phyloP scores from a whole-genome alignment of 2,888 invertebrate species.

The Hypomecis atomaria region DNA sequence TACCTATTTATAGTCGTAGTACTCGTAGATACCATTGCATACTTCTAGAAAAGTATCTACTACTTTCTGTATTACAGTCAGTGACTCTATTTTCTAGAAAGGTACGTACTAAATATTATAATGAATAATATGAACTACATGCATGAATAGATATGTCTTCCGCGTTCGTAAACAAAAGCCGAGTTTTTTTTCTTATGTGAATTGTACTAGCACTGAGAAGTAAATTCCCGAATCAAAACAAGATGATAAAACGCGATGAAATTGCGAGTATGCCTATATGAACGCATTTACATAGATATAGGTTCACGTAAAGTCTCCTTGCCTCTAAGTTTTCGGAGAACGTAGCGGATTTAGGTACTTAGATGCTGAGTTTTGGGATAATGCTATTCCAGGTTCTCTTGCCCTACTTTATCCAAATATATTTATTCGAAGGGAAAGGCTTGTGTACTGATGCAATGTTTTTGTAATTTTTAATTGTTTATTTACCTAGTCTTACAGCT shows the following conservation, averaged over 20 bases:
- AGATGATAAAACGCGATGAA: slow-evolving; percentile 2
- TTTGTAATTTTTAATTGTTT: too few relatives aligned
- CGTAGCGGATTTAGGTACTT: slow-evolving; percentile 12
- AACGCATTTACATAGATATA: slow-evolving; percentile 18
- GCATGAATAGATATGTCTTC: too few relatives aligned
- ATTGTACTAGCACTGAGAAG: not conserved
- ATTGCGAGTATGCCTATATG: not conserved
- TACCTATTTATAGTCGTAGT: too few relatives aligned
- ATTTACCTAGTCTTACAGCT: too few relatives aligned
- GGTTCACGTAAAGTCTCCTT: slow-evolving; percentile 6
- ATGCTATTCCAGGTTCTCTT: slow-evolving; percentile 14
- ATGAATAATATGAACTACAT: too few relatives aligned
- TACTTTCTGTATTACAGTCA: too few relatives aligned
- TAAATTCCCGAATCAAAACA: slow-evolving; percentile 5
- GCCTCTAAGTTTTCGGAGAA: slow-evolving; percentile 2
- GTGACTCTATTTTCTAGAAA: too few relatives aligned
- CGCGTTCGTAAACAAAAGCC: too few relatives aligned
- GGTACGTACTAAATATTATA: too few relatives aligned
- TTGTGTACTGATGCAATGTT: not conserved
- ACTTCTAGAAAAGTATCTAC: too few relatives aligned
- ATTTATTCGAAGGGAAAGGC: slow-evolving; percentile 2
- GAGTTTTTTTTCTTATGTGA: too few relatives aligned
- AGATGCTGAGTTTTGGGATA: slow-evolving; percentile 20
- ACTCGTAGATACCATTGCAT: too few relatives aligned
- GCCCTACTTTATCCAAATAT: slow-evolving; percentile 6